Evolutionary conservation across 2,797 vertebrate genomes (phyloP).

Genomic region (Falco peregrinus): DNA sequence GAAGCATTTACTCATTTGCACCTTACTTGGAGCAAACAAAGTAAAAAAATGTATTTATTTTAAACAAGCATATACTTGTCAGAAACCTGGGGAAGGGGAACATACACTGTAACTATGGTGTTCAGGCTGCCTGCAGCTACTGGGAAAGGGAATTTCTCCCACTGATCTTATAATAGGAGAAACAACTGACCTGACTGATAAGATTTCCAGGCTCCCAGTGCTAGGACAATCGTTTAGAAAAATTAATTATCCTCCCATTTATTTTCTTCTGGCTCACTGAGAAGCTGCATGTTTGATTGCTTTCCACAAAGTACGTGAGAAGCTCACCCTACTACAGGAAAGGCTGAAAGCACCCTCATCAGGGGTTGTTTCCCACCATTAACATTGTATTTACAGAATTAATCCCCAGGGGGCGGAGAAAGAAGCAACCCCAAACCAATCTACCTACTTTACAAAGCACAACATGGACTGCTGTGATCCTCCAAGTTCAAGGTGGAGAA

Average conservation of each 20-base stretch:
- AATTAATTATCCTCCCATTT: background rate
- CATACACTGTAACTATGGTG: fast-evolving
- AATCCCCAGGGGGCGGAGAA: background rate
- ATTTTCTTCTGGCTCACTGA: background rate
- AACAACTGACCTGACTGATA: background rate
- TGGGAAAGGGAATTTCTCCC: background rate
- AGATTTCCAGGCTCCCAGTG: background rate
- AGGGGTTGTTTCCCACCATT: no score
- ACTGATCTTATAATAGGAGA: background rate
- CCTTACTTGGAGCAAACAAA: background rate
- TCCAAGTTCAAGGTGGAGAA: background rate
- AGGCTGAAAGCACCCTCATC: background rate
- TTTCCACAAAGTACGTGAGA: background rate
- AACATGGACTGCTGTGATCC: fast-evolving
- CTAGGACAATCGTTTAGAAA: background rate
- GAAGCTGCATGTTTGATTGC: background rate
- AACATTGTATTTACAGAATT: background rate
- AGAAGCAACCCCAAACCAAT: background rate
- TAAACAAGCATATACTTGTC: background rate
- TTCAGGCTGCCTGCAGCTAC: background rate
- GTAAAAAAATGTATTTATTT: background rate
- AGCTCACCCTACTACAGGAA: fast-evolving
- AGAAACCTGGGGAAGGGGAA: background rate
- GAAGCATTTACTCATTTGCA: background rate
- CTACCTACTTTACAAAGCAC: background rate